Base-by-base conservation (phyloP, 92 coral and sea anemone genomes). In the Umimayanthus kanabou region DNA sequence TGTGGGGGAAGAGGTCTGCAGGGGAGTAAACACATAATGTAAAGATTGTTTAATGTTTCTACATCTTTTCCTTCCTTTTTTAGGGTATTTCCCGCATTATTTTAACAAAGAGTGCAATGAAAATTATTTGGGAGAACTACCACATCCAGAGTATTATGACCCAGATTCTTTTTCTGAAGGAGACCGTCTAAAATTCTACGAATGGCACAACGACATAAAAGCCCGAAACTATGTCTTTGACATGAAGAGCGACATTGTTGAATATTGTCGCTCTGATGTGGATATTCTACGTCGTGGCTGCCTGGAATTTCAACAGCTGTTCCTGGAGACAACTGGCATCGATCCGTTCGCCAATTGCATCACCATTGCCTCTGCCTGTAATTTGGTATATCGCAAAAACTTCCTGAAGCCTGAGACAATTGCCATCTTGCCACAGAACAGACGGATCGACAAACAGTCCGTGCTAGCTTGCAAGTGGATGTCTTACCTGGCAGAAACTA, bases 281-380 rank as follows among this genome's bases (percentile, higher is more conserved):
- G 93, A 92, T 43, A 88, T 90, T 57, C 77, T 89, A 4, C 70
- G 88, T 0, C 86, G 83, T 14, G 57, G 89, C 6, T 93, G 93
- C 66, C 22, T 88, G 40, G 84, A 92, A 47, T 91, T 91, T 76
- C 79, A 80, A 23, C 64, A 81, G 33, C 82, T 89, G 47, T 87
- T 89, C 45, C 22, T 55, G 28, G 76, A 85, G 0, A 40, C 29
- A 16, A 75, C 81, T 28, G 90, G 89, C 20, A 76, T 93, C 0
- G 93, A 89, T 66, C 91, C 92, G 6, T 75, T 75, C 26, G 28
- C n/a, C n/a, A 28, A 55, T 6, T 88, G 92, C 43, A 75, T 84
- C 40, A 91, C 93, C 45, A 94, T 92, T 40, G 91, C 92, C 22
- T 89, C 92, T 5, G 92, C 89, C 61, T 93, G 93, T 67, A 80